Conservation (phyloP, 1,140 invertebrate genomes). For the Drosophila busckii region DNA sequence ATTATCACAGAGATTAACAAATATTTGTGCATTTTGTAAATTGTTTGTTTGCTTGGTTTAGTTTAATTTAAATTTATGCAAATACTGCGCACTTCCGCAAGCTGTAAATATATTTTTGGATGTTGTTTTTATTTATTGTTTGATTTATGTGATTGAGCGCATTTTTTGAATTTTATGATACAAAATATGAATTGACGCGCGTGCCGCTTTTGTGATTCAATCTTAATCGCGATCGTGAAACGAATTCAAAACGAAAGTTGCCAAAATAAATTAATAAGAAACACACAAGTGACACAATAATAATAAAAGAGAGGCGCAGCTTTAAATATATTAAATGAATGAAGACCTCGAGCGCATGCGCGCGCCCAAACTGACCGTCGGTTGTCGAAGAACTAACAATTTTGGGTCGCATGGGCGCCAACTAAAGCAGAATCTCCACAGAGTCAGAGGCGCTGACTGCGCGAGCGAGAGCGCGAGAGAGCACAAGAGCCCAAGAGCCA, state of each 20-base stretch:
- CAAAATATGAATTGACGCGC: too few relatives aligned
- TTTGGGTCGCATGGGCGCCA: conserved; percentile 44
- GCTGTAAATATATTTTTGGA: conserved; percentile 42
- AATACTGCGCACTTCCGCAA: conserved; percentile 40
- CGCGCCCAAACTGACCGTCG: conserved; percentile 78
- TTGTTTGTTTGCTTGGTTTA: conserved; percentile 13
- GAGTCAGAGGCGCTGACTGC: conserved; percentile 37
- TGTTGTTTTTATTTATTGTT: conserved; percentile 30
- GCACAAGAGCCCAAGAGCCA: conserved; percentile 6
- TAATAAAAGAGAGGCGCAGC: conserved; percentile 48
- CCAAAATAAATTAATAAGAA: conserved; percentile 20
- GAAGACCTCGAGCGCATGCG: conserved; percentile 57
- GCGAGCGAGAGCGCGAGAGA: conserved; percentile 12
- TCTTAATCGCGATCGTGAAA: too few relatives aligned
- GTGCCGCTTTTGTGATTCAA: too few relatives aligned
- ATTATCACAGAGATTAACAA: conserved; percentile 73
- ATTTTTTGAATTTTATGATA: conserved; percentile 35
- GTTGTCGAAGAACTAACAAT: conserved; percentile 75
- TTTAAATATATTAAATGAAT: conserved; percentile 16
- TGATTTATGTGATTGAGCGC: conserved; percentile 38
- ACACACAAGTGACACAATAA: background rate
- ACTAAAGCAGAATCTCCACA: conserved; percentile 51
- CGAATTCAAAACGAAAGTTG: conserved; percentile 53
- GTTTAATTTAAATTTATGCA: conserved; percentile 21
- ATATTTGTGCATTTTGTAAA: conserved; percentile 68